A percentile compares a stretch with the other conserved stretches of the same genome.
phyloP scores from a whole-genome alignment of 2,113 vertebrate genomes.

The Pan paniscus region DNA sequence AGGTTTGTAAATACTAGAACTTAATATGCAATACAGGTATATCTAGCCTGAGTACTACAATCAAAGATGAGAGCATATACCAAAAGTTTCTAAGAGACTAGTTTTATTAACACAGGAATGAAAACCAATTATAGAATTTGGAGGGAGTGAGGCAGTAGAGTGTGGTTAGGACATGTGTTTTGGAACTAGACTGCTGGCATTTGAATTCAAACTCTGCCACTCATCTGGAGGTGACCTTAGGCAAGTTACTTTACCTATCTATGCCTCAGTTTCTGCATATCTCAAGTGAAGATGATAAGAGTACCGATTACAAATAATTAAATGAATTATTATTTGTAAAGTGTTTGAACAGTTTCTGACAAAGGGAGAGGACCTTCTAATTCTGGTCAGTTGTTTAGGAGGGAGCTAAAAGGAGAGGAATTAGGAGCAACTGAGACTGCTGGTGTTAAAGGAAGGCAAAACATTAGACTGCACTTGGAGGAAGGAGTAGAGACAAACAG shows the following conservation, averaged over 20 bases:
- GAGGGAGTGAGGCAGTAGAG: background rate
- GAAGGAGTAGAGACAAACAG: background rate
- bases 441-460: background rate
- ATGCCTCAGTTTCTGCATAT: background rate
- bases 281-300: background rate
- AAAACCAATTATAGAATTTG: accelerated
- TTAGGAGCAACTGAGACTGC: background rate
- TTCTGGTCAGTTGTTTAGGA: background rate
- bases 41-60: background rate
- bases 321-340: background rate
- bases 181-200: background rate
- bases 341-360: background rate
- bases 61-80: background rate
- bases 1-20: background rate
- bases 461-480: background rate
- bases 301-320: background rate
- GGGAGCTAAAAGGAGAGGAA: background rate
- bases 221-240: background rate
- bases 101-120: background rate
- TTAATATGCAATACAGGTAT: background rate
- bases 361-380: background rate
- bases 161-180: background rate
- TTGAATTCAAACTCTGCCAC: background rate
- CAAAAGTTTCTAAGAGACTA: background rate
- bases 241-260: background rate